phyloP scores from a whole-genome alignment of 2,797 vertebrate genomes.

The Macroramphosus scolopax region DNA sequence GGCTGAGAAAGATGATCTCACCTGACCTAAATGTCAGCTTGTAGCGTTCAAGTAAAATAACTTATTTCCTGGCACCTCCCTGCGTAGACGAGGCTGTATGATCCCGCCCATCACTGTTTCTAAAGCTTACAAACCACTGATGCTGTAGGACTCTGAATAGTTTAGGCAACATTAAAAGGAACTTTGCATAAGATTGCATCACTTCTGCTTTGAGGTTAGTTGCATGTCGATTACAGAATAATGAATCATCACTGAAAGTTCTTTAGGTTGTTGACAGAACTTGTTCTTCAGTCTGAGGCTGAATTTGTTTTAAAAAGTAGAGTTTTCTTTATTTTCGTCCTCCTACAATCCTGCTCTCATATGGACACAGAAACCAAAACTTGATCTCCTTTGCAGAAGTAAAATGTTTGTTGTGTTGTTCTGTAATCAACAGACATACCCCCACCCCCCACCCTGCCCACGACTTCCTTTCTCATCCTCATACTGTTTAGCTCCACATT shows the following conservation, averaged over 20 bases:
- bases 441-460: no score
- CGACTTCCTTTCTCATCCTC: background rate
- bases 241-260: background rate
- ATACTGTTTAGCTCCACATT: background rate
- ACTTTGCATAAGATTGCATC: background rate
- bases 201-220: background rate
- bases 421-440: no score
- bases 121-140: background rate
- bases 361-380: background rate
- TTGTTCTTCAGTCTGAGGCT: background rate
- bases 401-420: no score
- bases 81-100: no score
- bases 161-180: no score
- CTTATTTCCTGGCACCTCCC: no score
- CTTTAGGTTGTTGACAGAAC: background rate
- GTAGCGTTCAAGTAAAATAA: no score
- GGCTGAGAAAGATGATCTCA: background rate
- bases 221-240: background rate
- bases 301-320: background rate
- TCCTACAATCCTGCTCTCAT: background rate
- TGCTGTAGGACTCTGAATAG: background rate
- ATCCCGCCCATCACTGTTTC: background rate
- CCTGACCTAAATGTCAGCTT: background rate
- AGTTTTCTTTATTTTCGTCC: no score
- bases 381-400: no score